Base-by-base conservation (phyloP, 2,113 vertebrate species). In the Sceloporus undulatus region DNA sequence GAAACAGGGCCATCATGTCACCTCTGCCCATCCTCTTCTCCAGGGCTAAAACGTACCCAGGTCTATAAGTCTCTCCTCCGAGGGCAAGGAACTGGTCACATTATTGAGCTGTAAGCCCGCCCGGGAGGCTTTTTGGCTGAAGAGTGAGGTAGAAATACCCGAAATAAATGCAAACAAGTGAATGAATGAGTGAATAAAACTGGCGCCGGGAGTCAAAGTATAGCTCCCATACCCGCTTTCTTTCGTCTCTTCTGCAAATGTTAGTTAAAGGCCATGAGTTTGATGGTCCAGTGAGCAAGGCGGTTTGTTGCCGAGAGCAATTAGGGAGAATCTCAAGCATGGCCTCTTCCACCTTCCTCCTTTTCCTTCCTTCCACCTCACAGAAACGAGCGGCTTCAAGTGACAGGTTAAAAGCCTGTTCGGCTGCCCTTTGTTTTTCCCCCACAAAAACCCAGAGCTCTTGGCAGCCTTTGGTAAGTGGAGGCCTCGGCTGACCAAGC, bases 351-450 rank as follows among this genome's bases (percentile, higher is more conserved):
- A 40, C 23, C 38, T 25, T 5, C 66, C 2, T 38, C 25, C 11
- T 4, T 9, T 16, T 3, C 66, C 82, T 80, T 34, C 78, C 25
- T 56, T 56, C n/a, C 38, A 29, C 56, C 25, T 42, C 73, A 10
- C 73, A 65, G 59, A n/a, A n/a, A n/a, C n/a, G n/a, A n/a, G n/a
- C 59, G 5, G 84, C 73, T 77, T 21, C 9, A 1, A n/a, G 38
- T 85, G 84, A 77, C 84, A 77, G 74, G 84, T 65, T 85, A 85
- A 85, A 66, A 85, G 84, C 74, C 5, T 65, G 27, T 29, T 11
- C 6, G 27, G 71, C 18, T 23, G 16, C 18, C 54, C n/a, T 34
- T 75, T 62, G 62, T 40, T 2, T n/a, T n/a, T n/a, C n/a, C n/a
- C n/a, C n/a, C n/a, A 9, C n/a, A n/a, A n/a, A 48, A 48, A 48